Percentiles rank a stretch among this genome's conserved stretches.
phyloP scores from a whole-genome alignment of 2,797 vertebrate species.

The Pachyuromys duprasi region DNA sequence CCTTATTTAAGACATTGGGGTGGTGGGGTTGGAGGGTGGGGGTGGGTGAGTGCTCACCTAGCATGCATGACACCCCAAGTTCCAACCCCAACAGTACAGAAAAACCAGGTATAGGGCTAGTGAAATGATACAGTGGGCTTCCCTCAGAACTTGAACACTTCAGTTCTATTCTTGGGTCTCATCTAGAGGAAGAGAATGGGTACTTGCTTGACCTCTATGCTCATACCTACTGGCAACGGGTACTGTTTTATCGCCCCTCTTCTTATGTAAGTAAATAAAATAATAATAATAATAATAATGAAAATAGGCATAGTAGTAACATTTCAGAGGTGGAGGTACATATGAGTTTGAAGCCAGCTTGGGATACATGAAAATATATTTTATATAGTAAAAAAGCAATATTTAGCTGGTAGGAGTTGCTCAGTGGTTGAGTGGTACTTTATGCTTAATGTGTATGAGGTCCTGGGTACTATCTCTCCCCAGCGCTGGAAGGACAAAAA shows the following conservation, averaged over 20 bases:
- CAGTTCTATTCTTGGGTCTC: not conserved
- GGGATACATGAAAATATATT: not conserved
- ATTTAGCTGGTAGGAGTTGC: not conserved
- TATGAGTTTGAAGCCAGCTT: not conserved
- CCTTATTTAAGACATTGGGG: not conserved
- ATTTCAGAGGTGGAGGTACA: not conserved
- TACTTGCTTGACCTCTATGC: not conserved
- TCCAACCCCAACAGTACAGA: not conserved
- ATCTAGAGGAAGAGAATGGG: not conserved
- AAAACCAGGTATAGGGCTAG: not conserved
- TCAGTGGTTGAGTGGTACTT: not conserved
- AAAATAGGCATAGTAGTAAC: not conserved
- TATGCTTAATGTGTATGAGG: not conserved
- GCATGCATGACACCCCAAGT: not conserved
- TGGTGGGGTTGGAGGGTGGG: not conserved
- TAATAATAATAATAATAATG: not conserved
- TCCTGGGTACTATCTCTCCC: not conserved
- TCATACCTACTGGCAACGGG: not conserved
- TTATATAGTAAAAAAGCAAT: not conserved
- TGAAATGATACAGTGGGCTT: not conserved
- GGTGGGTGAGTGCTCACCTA: not conserved
- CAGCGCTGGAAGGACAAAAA: not conserved
- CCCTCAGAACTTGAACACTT: not conserved
- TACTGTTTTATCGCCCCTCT: not conserved
- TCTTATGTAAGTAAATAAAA: not conserved